Base-by-base conservation (phyloP, 2,888 invertebrate species). In the Nowickia ferox region DNA sequence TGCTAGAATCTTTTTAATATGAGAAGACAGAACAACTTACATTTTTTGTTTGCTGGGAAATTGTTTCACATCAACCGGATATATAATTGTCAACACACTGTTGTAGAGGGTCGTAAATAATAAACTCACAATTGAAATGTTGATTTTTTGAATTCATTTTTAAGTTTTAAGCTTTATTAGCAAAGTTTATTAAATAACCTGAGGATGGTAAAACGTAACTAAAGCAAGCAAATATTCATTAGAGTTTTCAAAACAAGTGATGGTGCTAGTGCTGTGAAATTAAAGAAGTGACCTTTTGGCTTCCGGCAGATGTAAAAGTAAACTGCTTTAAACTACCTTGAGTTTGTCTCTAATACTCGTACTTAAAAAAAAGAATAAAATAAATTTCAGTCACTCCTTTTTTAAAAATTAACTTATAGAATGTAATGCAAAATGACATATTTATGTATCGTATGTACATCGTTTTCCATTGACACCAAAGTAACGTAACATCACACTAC, bases 391-490 rank as follows among this genome's bases (percentile, higher is more conserved):
- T 66, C 55, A 72, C 40, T 79, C 11, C 46, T 17, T 68, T 63
- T 59, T 71, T 40, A 9, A 2, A 22, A 6, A 53, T 13, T 13
- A 42, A 63, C 65, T 55, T 46, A 55, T 40, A 38, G n/a, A 80
- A 66, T 72, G 15, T 51, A 38, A 30, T 46, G 17, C 53, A 53
- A 51, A 59, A 44, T 66, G 19, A 30, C 9, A 61, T 30, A 30
- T 30, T 30, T 30, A 30, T 30, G 30, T 30, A 30, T 30, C 72
- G 40, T 65, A 22, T 53, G 42, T 42, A 55, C n/a, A 69, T 11
- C 6, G 46, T 53, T 30, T 38, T 42, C 72, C 75, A 68, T 86
- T 80, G 79, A 77, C 84, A 84, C 84, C 38, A 72, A 38, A 71
- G 30, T 30, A 30, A n/a, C n/a, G 38, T 55, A 75, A 30, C 38